A percentile compares a stretch with the other conserved stretches of the same genome.
Evolutionary conservation across 2,113 vertebrate species (phyloP).

Genomic region (Vulpes lagopus): DNA sequence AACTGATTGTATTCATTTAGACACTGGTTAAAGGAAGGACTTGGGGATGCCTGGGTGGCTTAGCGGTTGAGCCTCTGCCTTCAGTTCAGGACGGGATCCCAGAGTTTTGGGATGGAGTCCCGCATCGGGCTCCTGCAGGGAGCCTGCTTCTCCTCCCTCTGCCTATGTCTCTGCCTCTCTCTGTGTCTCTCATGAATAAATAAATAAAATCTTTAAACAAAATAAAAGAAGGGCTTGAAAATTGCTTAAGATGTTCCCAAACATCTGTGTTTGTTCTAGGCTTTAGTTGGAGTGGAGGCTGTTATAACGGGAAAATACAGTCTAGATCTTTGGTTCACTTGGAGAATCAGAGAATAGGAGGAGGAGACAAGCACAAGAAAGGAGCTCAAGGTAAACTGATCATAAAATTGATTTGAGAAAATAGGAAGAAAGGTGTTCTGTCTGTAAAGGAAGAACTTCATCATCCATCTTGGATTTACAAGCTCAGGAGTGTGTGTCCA

Average conservation of each 20-base stretch:
- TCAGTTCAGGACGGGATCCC: no score
- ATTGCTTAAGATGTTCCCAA: neutral
- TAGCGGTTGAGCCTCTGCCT: no score
- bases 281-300: neutral
- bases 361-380: neutral
- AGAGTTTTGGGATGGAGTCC: no score
- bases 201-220: no score
- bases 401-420: neutral
- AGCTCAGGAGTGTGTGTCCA: neutral
- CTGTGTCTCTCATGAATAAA: no score
- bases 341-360: neutral
- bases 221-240: neutral
- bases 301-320: neutral
- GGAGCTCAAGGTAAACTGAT: neutral
- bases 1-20: neutral
- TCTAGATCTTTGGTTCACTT: neutral
- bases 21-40: neutral
- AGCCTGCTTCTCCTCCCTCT: no score
- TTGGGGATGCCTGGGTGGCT: neutral
- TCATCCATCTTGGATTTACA: neutral
- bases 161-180: no score
- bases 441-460: neutral
- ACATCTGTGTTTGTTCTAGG: neutral
- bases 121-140: no score
- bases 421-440: neutral